Evolutionary conservation across 2,888 invertebrate genomes (phyloP), one percentile per base, ranked within the genome.

Genomic region (Lasioglossum marginatum): DNA sequence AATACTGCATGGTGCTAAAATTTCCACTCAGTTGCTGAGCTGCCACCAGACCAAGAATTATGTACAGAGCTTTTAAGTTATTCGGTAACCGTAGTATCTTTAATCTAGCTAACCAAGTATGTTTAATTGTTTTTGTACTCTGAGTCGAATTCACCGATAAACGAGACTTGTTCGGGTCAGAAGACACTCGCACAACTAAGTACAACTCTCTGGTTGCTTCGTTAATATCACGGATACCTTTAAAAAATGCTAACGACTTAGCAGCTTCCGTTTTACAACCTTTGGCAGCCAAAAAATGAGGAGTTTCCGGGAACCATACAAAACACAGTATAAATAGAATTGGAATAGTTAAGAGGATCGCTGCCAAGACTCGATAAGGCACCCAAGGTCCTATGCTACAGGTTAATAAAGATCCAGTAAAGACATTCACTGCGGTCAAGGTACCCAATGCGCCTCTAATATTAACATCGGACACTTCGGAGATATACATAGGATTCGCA

Each of bases 391-490:
- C 94, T 34, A 95, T 91, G 77, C 93, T 91, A 73, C 94, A 94
- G 0, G 94, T 92, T 2, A 95, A 45, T 10, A 95, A 76, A 0
- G 95, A 95, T 1, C 95, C 95, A 0, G 95, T 94, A 83, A 94
- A 95, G 8, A 95, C 95, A 76, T 95, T 95, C 4, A 95, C 93
- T 0, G 95, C 94, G 75, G 94, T 94, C 34, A 95, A 77, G 0
- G 95, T 95, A 4, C 95, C 94, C 0, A 95, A 86, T 0, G 95
- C 94, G 0, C 95, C 95, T 12, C 95, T 92, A 19, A 95, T 94
- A 48, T 92, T 92, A 8, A 93, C 91, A 76, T 95, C 95, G 0
- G 95, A 94, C 0, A 95, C 93, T 81, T 95, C 95, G 0, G 95
- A 95, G 5, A 95, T 93, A 91, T 94, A 95, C 93, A 95, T 94